A percentile compares a stretch with the other conserved stretches of the same genome.
phyloP scores from a whole-genome alignment of 2,113 vertebrate species.

The Periophthalmodon schlosseri region DNA sequence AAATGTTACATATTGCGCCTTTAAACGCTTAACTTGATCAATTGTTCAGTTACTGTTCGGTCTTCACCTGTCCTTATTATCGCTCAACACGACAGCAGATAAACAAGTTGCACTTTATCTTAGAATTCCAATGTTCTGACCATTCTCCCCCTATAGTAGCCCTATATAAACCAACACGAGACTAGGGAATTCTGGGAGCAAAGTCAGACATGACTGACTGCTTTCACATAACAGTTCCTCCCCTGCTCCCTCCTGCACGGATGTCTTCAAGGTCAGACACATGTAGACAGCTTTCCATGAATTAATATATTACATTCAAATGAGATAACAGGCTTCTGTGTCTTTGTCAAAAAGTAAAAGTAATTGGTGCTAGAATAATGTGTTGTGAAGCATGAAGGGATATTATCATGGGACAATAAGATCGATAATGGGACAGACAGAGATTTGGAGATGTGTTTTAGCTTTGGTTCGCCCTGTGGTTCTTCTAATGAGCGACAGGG shows the following conservation, averaged over 20 bases:
- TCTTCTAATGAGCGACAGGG: slow-evolving; percentile 1
- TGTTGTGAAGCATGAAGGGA: neutral
- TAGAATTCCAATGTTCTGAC: neutral
- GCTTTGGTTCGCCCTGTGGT: neutral
- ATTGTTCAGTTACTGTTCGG: neutral
- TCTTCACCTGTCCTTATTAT: neutral
- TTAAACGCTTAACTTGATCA: neutral
- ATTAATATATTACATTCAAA: neutral
- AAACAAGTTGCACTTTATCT: neutral
- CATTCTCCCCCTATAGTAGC: neutral
- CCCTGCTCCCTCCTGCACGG: slow-evolving; percentile 1
- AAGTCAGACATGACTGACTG: neutral
- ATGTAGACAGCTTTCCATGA: neutral
- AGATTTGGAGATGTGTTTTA: neutral
- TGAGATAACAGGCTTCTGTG: neutral
- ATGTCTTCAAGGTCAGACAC: slow-evolving; percentile 18
- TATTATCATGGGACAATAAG: neutral
- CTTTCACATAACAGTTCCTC: neutral
- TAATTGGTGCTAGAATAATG: neutral
- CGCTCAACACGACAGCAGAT: neutral
- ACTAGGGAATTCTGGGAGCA: neutral
- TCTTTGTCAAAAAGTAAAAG: neutral
- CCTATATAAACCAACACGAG: neutral
- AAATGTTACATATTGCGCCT: no score
- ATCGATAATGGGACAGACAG: neutral